Conservation (phyloP, 2,113 vertebrate genomes). For the Caloenas nicobarica region DNA sequence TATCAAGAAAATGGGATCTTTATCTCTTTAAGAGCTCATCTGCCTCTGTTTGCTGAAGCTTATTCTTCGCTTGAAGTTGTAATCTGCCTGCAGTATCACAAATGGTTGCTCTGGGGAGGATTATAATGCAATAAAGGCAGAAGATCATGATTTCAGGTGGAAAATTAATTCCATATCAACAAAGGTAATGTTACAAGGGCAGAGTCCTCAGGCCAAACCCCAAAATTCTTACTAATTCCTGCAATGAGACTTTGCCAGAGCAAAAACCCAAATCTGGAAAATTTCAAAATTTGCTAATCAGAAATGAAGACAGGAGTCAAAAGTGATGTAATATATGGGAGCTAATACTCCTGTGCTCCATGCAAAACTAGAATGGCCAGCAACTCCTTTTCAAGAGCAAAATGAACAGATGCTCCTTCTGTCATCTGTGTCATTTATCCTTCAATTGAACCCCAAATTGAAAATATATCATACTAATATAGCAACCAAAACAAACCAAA, state of each 20-base stretch:
- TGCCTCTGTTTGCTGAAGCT: slow-evolving; percentile 41
- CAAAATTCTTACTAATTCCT: slow-evolving; percentile 37
- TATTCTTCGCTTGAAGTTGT: slow-evolving; percentile 54
- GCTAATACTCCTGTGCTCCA: neutral
- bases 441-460: neutral
- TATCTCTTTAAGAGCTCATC: slow-evolving; percentile 66
- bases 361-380: neutral
- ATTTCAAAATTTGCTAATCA: neutral
- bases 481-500: neutral
- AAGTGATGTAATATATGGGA: neutral
- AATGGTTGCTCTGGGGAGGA: slow-evolving; percentile 38
- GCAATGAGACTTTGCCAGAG: neutral
- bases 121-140: slow-evolving; percentile 45
- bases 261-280: neutral
- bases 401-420: neutral
- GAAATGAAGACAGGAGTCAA: neutral
- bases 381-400: neutral
- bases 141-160: slow-evolving; percentile 54
- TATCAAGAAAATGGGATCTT: slow-evolving; percentile 28
- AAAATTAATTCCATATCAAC: slow-evolving; percentile 33
- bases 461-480: neutral
- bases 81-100: slow-evolving; percentile 58
- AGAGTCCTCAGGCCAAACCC: neutral
- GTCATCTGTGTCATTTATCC: neutral
- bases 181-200: neutral